These are phyloP conservation scores for Bombylius discolor DNA, from an alignment of 2,888 invertebrate species.

Conservation along the genomic window DNA sequence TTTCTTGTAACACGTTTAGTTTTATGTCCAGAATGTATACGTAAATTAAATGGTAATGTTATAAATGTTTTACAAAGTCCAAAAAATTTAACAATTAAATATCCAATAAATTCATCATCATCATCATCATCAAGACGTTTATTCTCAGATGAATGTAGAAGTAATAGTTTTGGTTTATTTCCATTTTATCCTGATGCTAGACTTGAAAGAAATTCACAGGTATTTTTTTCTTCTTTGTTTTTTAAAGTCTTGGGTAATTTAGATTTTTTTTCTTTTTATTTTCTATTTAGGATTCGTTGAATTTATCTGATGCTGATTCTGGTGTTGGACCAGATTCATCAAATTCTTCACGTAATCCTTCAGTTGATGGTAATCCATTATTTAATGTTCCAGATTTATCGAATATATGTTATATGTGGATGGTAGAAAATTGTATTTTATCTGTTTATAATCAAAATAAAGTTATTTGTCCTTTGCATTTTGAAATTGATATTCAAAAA, in stretches of 20 bases:
- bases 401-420: slow-evolving; percentile 60
- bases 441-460: slow-evolving; percentile 62
- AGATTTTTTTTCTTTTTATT: background rate
- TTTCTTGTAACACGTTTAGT: slow-evolving; percentile 87
- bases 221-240: background rate
- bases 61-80: background rate
- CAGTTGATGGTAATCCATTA: slow-evolving; percentile 61
- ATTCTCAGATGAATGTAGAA: slow-evolving; percentile 24
- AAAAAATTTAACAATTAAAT: slow-evolving; percentile 1
- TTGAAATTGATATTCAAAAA: slow-evolving; percentile 55
- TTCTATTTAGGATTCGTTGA: slow-evolving; percentile 46
- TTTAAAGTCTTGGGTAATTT: no score
- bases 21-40: slow-evolving; percentile 80
- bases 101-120: slow-evolving; percentile 4
- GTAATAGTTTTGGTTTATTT: slow-evolving; percentile 11
- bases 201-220: slow-evolving; percentile 29
- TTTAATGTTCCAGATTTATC: slow-evolving; percentile 32
- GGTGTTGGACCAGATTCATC: slow-evolving; percentile 74
- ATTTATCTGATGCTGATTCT: slow-evolving; percentile 69
- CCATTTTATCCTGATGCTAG: background rate
- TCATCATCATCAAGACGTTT: slow-evolving; percentile 25
- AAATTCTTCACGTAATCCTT: slow-evolving; percentile 70
- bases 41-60: slow-evolving; percentile 25
- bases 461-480: slow-evolving; percentile 68
- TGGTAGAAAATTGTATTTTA: slow-evolving; percentile 92